Base-by-base conservation (phyloP, 2,113 vertebrate species). In the Sclerurus mexicanus region DNA sequence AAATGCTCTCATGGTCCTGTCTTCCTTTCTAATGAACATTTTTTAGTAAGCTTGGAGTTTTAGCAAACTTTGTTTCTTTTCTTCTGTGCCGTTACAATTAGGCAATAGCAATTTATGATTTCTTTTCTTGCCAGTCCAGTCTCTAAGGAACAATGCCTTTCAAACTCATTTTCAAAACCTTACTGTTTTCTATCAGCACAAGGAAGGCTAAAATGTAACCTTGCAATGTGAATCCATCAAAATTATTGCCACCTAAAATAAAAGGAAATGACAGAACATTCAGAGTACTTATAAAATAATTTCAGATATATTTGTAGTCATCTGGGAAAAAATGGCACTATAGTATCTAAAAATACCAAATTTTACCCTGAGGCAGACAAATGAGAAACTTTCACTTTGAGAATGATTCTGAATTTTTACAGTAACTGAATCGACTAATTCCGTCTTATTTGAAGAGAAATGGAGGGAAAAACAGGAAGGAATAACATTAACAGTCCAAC, bases 201-300 rank as follows among this genome's bases (percentile, higher is more conserved):
- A 92, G 60, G 64, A 96, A 92, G 55, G 46, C 42, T 84, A 86
- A 94, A 75, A 87, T 39, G 33, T 66, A 93, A 88, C 62, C 90
- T 75, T 93, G 81, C 69, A 92, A 84, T 50, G 21, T 35, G 76
- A 90, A 87, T 85, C 56, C 76, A 85, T 90, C 77, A 89, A 91
- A 84, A 91, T 86, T 88, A 77, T 79, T 94, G 66, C 37, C 78
- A 58, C 52, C 60, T 85, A 64, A 73, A 92, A 94, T 82, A 82
- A 92, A 85, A 86, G 53, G 22, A 87, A 96, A 91, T 84, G 87
- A 79, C 21, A 94, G 89, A 89, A 63, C 67, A 90, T 59, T 89
- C 74, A 78, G 56, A 69, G 52, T 58, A 82, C 66, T 90, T 91
- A 68, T 44, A 77, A 82, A 93, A 89, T 85, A 83, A 93, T 93